Percentiles rank a stretch among this genome's conserved stretches.
phyloP scores from a whole-genome alignment of 2,888 invertebrate genomes.

The Synergus gifuensis region DNA sequence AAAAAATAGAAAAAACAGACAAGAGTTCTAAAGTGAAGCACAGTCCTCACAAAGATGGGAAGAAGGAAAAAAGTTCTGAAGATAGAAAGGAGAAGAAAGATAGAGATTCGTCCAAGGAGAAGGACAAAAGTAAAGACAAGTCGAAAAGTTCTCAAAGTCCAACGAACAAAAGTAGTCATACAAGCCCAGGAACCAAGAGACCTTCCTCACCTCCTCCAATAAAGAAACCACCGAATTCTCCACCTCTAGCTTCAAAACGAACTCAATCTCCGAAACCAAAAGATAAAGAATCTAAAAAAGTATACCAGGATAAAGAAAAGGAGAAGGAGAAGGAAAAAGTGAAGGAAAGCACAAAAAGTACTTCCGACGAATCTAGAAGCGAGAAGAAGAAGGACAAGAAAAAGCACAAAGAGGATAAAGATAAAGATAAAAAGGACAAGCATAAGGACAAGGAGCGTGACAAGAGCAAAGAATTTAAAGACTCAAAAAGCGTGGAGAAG shows the following conservation, averaged over 20 bases:
- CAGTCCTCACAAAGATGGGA: slow-evolving; percentile 80
- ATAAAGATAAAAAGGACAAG: slow-evolving; percentile 81
- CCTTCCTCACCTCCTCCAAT: slow-evolving; percentile 68
- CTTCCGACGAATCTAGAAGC: slow-evolving; percentile 79
- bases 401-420: slow-evolving; percentile 81
- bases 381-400: slow-evolving; percentile 78
- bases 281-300: slow-evolving; percentile 73
- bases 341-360: slow-evolving; percentile 77
- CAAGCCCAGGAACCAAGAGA: slow-evolving; percentile 70
- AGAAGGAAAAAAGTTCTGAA: slow-evolving; percentile 77
- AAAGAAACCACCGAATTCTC: slow-evolving; percentile 72
- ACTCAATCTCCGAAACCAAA: slow-evolving; percentile 69
- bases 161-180: slow-evolving; percentile 70
- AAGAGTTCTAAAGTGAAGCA: slow-evolving; percentile 78
- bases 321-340: slow-evolving; percentile 76
- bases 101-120: slow-evolving; percentile 78
- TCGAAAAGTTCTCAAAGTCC: slow-evolving; percentile 78
- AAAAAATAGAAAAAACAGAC: slow-evolving; percentile 81
- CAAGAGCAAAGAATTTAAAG: slow-evolving; percentile 79
- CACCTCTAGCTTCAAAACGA: slow-evolving; percentile 66
- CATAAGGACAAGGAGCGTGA: slow-evolving; percentile 76
- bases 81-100: slow-evolving; percentile 79
- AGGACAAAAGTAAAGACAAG: slow-evolving; percentile 79
- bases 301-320: slow-evolving; percentile 61
- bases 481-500: slow-evolving; percentile 78